Conservation (phyloP, 2,113 vertebrate genomes). For the Anarhynchus alexandrinus region DNA sequence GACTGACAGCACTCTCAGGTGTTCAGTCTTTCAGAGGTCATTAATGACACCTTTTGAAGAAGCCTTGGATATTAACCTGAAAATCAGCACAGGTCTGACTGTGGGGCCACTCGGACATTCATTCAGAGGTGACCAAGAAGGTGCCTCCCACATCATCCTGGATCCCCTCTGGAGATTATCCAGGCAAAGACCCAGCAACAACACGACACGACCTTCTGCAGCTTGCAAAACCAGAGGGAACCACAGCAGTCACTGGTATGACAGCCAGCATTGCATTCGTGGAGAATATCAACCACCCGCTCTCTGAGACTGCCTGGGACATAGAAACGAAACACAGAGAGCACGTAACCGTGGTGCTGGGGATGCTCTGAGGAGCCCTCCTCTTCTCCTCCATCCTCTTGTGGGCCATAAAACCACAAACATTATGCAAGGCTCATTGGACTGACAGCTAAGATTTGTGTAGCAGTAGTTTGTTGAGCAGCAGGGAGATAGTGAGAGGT, state of each 20-base stretch:
- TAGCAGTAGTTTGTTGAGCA: neutral
- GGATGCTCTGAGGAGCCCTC: neutral
- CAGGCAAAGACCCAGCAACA: neutral
- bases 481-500: neutral
- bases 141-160: neutral
- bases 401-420: neutral
- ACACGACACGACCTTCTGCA: neutral
- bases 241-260: neutral
- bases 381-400: neutral
- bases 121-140: neutral
- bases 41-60: neutral
- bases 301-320: neutral
- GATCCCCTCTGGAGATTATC: neutral
- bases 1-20: neutral
- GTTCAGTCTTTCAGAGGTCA: fast-evolving
- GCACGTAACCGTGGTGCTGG: neutral
- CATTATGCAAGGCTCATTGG: neutral
- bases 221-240: neutral
- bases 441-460: conserved; percentile 13
- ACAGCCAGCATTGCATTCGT: neutral
- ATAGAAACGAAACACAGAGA: neutral
- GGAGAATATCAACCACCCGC: fast-evolving
- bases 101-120: neutral
- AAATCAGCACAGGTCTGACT: neutral
- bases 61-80: neutral